phyloP scores from a whole-genome alignment of 2,797 vertebrate genomes.

The Enteromius unitaeniatus region DNA sequence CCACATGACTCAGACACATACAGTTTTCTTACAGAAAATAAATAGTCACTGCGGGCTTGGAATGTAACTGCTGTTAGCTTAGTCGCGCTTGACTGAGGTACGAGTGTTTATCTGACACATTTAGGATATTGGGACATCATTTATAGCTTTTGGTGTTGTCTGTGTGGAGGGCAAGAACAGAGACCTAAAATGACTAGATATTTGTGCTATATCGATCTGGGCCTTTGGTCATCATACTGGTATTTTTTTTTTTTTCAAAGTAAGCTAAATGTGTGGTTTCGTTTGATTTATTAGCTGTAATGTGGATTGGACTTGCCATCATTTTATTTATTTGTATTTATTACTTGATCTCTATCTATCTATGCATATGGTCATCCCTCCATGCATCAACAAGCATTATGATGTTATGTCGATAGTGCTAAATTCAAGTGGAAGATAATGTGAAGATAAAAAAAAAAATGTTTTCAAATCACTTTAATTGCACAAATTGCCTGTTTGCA shows the following conservation, averaged over 20 bases:
- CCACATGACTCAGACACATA: not conserved
- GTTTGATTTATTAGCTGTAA: not conserved
- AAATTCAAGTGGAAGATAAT: not conserved
- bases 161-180: slow-evolving; percentile 11
- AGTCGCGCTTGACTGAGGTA: slow-evolving; percentile 46
- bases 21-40: slow-evolving; percentile 30
- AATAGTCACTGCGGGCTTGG: slow-evolving; percentile 43
- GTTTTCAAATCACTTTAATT: too few relatives aligned
- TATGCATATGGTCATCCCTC: not conserved
- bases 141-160: slow-evolving; percentile 34
- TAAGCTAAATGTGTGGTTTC: not conserved
- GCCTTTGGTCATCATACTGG: not conserved
- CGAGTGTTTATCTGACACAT: slow-evolving; percentile 55
- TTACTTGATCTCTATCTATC: not conserved
- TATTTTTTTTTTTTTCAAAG: not conserved
- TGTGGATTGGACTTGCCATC: not conserved
- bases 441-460: too few relatives aligned
- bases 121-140: slow-evolving; percentile 42
- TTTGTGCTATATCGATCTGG: not conserved
- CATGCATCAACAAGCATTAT: too few relatives aligned
- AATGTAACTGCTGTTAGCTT: slow-evolving; percentile 52
- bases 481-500: slow-evolving; percentile 56
- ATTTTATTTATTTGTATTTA: too few relatives aligned
- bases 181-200: not conserved
- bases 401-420: not conserved